Evolutionary conservation across 1,140 invertebrate genomes (phyloP).

Genomic region (Heterodera carotae): DNA sequence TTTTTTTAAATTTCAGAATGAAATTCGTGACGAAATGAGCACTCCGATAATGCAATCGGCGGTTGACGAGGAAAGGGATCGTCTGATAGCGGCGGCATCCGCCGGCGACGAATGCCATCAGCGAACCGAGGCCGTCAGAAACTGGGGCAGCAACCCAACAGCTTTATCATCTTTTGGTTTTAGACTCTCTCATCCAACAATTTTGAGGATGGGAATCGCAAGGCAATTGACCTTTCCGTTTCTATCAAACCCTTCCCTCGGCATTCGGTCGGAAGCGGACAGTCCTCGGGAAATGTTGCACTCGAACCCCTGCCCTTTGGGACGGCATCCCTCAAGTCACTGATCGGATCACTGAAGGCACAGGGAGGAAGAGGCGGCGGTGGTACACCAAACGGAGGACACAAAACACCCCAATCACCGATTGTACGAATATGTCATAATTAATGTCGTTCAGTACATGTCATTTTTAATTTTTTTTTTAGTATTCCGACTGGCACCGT

Average conservation of each 20-base stretch:
- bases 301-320: background rate
- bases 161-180: background rate
- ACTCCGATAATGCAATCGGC: constrained; percentile 41
- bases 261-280: background rate
- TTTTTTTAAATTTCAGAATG: constrained; percentile 19
- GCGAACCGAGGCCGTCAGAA: background rate
- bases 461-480: background rate
- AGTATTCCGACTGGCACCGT: constrained; percentile 37
- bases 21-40: constrained; percentile 45
- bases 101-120: constrained; percentile 4
- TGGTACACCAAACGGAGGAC: constrained; percentile 1
- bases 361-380: background rate
- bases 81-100: constrained; percentile 24
- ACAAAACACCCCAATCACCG: constrained; percentile 32
- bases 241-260: background rate
- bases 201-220: constrained; percentile 5
- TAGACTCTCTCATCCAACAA: constrained; percentile 4
- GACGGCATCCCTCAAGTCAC: background rate
- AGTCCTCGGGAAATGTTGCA: background rate
- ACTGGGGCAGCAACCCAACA: too few relatives aligned
- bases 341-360: constrained; percentile 5
- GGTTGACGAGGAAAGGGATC: constrained; percentile 40
- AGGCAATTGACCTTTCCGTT: background rate
- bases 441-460: background rate
- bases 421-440: constrained; percentile 11